Conservation (phyloP, 2,797 vertebrate genomes). For the Gobio occitaniae region DNA sequence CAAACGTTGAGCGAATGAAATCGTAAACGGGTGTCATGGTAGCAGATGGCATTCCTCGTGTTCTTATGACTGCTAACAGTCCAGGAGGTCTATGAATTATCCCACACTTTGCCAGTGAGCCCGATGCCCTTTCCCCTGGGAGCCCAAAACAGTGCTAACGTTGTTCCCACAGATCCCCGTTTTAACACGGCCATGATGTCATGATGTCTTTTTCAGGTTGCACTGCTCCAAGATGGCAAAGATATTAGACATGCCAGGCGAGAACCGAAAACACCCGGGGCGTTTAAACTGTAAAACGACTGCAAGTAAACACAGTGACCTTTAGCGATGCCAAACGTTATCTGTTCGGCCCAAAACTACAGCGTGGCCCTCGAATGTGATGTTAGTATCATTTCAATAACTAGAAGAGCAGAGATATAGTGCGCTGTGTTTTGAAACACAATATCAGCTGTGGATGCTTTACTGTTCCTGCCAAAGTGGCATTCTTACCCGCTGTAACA, state of each 20-base stretch:
- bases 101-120: background rate
- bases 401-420: background rate
- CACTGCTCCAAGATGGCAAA: background rate
- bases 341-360: background rate
- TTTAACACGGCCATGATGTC: constrained; percentile 21
- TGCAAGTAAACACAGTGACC: background rate
- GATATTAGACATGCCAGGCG: background rate
- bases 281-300: background rate
- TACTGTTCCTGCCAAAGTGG: constrained; percentile 7
- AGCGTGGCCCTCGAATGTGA: background rate
- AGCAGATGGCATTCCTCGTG: constrained; percentile 6
- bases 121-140: background rate
- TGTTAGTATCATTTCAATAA: constrained; percentile 10
- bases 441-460: constrained; percentile 41
- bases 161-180: background rate
- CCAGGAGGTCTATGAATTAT: constrained; percentile 26
- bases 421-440: constrained; percentile 50
- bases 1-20: constrained; percentile 13
- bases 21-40: constrained; percentile 6
- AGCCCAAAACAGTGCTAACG: constrained; percentile 1
- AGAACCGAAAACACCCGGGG: background rate
- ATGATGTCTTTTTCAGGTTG: background rate
- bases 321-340: background rate
- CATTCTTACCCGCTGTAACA: constrained; percentile 43
- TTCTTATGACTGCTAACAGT: background rate